Conservation (phyloP, 2,113 vertebrate species). For the Sphyrna mokarran region DNA sequence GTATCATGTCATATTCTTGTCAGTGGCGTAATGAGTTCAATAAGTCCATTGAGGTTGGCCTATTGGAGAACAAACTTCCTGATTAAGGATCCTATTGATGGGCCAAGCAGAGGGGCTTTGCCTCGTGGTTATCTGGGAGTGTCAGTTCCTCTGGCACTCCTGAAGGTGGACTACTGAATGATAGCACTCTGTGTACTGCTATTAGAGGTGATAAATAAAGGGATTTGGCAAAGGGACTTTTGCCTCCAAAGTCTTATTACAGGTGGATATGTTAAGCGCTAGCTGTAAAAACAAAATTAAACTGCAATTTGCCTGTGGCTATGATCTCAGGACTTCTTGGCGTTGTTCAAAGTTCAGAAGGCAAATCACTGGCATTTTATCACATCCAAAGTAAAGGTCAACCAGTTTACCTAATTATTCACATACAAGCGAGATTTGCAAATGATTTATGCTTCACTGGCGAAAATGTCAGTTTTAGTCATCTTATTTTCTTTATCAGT, state of each 20-base stretch:
- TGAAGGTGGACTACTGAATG: no score
- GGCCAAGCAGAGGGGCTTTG: no score
- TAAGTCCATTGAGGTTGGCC: no score
- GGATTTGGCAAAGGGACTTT: no score
- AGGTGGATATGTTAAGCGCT: not conserved
- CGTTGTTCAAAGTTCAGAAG: not conserved
- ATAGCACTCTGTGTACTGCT: no score
- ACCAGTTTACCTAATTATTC: not conserved
- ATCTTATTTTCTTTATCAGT: not conserved
- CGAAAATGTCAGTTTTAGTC: not conserved
- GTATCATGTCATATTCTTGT: not conserved
- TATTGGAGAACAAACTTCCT: no score
- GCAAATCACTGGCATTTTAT: not conserved
- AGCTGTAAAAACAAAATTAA: not conserved
- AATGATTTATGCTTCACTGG: not conserved
- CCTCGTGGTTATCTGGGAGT: no score
- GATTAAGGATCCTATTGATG: no score
- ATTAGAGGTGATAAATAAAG: no score
- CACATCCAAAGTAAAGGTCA: not conserved
- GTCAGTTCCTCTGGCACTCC: no score
- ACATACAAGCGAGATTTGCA: not conserved
- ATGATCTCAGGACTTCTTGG: not conserved
- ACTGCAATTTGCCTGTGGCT: not conserved
- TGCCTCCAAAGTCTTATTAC: no score
- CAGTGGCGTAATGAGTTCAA: no score